These are phyloP conservation scores for Nannospalax galili DNA, from an alignment of 2,113 vertebrate species.

Conservation along the genomic window DNA sequence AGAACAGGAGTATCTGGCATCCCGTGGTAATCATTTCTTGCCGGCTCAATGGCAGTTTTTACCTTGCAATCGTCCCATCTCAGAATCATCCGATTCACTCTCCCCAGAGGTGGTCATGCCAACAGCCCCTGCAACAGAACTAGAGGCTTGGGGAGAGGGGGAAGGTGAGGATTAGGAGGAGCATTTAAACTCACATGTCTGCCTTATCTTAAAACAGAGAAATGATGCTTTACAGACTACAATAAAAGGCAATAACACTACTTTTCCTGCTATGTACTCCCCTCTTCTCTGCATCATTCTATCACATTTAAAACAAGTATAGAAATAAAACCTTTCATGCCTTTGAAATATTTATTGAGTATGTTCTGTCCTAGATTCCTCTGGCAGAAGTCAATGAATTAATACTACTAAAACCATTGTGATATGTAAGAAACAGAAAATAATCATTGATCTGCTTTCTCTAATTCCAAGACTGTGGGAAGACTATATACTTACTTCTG, in stretches of 20 bases:
- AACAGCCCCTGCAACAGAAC: slow-evolving; percentile 98
- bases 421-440: background rate
- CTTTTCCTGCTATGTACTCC: background rate
- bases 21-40: background rate
- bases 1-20: background rate
- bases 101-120: slow-evolving; percentile 99
- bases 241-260: background rate
- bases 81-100: slow-evolving; percentile 99
- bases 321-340: slow-evolving; percentile 29
- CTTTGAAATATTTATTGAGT: slow-evolving; percentile 35
- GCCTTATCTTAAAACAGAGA: slow-evolving; percentile 62
- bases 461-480: background rate
- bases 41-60: slow-evolving; percentile 66
- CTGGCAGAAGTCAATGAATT: background rate
- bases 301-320: background rate
- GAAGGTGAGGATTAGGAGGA: slow-evolving; percentile 50
- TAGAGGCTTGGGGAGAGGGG: slow-evolving; percentile 90
- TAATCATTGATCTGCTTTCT: background rate
- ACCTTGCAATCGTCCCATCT: slow-evolving; percentile 99
- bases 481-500: background rate
- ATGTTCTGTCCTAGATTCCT: slow-evolving; percentile 1
- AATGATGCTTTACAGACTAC: slow-evolving; percentile 10
- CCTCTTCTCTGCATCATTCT: background rate
- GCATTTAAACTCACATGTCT: slow-evolving; percentile 34
- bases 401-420: background rate